Evolutionary conservation across 2,797 vertebrate genomes (phyloP).

Genomic region (Clarias platycephalus): DNA sequence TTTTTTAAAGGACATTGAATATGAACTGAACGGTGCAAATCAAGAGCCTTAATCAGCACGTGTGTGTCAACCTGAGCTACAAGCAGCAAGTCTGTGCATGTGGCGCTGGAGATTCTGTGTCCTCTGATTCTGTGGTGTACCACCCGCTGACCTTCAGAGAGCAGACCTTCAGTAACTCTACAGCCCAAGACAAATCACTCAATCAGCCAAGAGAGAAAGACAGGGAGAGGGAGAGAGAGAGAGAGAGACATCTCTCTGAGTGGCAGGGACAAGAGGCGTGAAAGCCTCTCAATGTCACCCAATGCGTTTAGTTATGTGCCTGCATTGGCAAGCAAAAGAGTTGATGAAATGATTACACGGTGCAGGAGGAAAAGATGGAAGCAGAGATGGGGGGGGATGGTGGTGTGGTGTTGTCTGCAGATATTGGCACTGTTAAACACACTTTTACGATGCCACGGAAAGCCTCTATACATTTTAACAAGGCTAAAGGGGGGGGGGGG

Average conservation of each 20-base stretch:
- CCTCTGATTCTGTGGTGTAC: slow-evolving; percentile 58
- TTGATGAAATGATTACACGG: slow-evolving; percentile 83
- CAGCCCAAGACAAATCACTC: slow-evolving; percentile 77
- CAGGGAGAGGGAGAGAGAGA: slow-evolving; percentile 27
- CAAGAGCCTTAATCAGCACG: slow-evolving; percentile 41
- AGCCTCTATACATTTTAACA: slow-evolving; percentile 58
- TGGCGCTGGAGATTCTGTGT: slow-evolving; percentile 1
- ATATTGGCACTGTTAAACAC: slow-evolving; percentile 75
- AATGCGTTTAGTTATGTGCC: slow-evolving; percentile 79
- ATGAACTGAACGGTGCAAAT: slow-evolving; percentile 41
- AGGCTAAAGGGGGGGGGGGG: slow-evolving; percentile 46
- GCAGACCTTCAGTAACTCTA: slow-evolving; percentile 68
- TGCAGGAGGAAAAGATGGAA: slow-evolving; percentile 55
- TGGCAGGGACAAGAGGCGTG: slow-evolving; percentile 59
- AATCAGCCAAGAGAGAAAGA: slow-evolving; percentile 65
- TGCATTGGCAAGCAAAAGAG: slow-evolving; percentile 72
- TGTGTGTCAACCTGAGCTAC: slow-evolving; percentile 37
- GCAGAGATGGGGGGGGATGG: slow-evolving; percentile 60
- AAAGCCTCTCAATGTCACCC: slow-evolving; percentile 79
- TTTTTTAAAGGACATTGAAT: slow-evolving; percentile 26
- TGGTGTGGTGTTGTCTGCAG: slow-evolving; percentile 57
- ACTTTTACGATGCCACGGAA: slow-evolving; percentile 67
- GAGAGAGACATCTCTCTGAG: slow-evolving; percentile 31
- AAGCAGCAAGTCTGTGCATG: slow-evolving; percentile 31
- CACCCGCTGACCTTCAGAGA: slow-evolving; percentile 79